A percentile compares a stretch with the other conserved stretches of the same genome.
Conservation (phyloP, 2,113 vertebrate genomes). For the Tapirus terrestris region DNA sequence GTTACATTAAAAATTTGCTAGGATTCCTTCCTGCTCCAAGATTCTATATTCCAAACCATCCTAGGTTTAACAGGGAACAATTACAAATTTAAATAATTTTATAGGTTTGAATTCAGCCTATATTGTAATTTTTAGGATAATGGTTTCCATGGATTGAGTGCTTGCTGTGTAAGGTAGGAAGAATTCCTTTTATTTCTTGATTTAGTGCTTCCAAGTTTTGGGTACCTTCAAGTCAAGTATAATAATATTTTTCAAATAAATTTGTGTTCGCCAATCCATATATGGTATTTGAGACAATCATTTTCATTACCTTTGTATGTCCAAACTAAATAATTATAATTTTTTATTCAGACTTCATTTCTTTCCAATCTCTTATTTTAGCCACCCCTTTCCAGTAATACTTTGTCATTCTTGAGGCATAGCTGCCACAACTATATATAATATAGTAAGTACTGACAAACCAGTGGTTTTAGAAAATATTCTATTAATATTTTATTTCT, state of each 20-base stretch:
- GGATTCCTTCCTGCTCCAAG: background rate
- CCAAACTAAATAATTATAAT: background rate
- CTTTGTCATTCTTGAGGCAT: background rate
- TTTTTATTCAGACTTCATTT: background rate
- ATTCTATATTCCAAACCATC: background rate
- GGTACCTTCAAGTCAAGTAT: background rate
- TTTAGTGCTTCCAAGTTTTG: background rate
- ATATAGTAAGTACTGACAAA: background rate
- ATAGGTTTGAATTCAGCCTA: conserved; percentile 32
- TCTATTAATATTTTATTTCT: conserved; percentile 36
- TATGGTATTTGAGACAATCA: background rate
- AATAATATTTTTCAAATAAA: conserved; percentile 36
- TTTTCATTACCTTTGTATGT: background rate
- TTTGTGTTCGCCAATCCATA: background rate
- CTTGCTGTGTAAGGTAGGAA: background rate
- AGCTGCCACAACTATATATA: background rate
- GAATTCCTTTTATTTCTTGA: conserved; percentile 32
- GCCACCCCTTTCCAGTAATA: background rate
- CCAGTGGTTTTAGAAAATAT: background rate
- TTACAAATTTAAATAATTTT: conserved; percentile 34
- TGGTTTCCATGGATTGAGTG: background rate
- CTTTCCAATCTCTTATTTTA: conserved; percentile 23
- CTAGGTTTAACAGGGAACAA: background rate
- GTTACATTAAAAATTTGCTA: background rate
- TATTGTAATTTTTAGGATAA: conserved; percentile 16